Evolutionary conservation across 2,888 invertebrate genomes (phyloP), one percentile per base, ranked within the genome.

Genomic region (Acanthosoma haemorrhoidale): DNA sequence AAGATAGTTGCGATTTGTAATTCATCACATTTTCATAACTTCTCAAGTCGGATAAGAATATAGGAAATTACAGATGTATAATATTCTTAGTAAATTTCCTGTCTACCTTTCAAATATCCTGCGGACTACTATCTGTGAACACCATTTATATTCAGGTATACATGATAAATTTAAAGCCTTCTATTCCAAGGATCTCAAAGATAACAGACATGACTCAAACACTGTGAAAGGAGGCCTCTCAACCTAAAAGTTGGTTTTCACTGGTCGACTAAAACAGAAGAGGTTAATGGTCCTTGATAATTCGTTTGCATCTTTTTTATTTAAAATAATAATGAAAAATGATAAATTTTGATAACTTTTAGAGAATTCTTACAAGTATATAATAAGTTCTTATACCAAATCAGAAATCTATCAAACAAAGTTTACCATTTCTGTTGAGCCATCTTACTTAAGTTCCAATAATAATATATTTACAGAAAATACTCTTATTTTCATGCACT

Each of bases 181-280:
- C 18, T 25, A 51, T 13, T 51, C 13, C 25, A 51, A n/a, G 51
- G 25, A 25, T 18, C 25, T 2, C 51, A 51, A 51, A 51, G 25
- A 25, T n/a, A 51, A 51, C 25, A 51, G 29, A 51, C 29, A 25
- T 51, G 29, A 25, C 29, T 51, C 51, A 51, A 51, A 51, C 29
- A 13, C 2, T 51, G 51, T 51, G 51, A n/a, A 51, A 51, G 51
- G 51, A 51, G 25, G 51, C 5, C 51, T 51, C 43, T 21, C 25
- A 21, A 43, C 25, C 51, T 51, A 51, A 51, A 51, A 51, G 51
- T 25, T 51, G 51, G 5, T 51, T 51, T 51, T 51, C 51, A 51
- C 25, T 51, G 51, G 25, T 51, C 21, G 51, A 51, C 51, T 51
- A 51, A 25, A 51, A 51, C 51, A 51, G 29, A 51, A 51, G 25